These are phyloP conservation scores for Neoscelio sp. DNA, from an alignment of 2,888 invertebrate genomes.

Conservation along the genomic window DNA sequence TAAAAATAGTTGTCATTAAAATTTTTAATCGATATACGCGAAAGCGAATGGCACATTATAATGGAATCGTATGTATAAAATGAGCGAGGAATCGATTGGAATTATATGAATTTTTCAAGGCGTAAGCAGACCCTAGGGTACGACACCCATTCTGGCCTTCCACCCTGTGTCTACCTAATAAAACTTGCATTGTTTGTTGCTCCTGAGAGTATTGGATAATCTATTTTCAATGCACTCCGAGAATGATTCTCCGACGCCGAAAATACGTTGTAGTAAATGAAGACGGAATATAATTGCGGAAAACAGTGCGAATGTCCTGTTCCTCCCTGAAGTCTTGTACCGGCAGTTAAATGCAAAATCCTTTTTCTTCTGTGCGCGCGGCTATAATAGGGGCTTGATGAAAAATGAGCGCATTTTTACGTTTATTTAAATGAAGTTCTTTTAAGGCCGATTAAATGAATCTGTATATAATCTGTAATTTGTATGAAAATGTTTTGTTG, in stretches of 20 bases:
- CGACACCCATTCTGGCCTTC: not conserved
- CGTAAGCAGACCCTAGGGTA: conserved; percentile 35
- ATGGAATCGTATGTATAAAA: conserved; percentile 23
- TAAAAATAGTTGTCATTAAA: conserved; percentile 68
- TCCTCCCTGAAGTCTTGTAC: conserved; percentile 12
- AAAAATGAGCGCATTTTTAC: too few relatives aligned
- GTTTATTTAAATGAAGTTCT: too few relatives aligned
- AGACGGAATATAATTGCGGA: conserved; percentile 28
- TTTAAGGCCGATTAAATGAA: too few relatives aligned
- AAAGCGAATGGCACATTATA: conserved; percentile 31
- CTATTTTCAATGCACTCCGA: conserved; percentile 49
- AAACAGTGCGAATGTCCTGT: conserved; percentile 24
- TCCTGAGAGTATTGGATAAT: conserved; percentile 48
- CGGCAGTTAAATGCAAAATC: conserved; percentile 2
- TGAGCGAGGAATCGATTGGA: conserved; percentile 25
- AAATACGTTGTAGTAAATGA: conserved; percentile 41
- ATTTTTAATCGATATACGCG: conserved; percentile 64
- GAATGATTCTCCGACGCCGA: conserved; percentile 15
- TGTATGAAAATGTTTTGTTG: too few relatives aligned
- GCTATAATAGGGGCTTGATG: too few relatives aligned
- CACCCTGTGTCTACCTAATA: conserved; percentile 38
- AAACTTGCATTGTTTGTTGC: conserved; percentile 59
- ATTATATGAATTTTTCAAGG: conserved; percentile 50
- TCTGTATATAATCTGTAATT: too few relatives aligned
- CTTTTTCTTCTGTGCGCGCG: too few relatives aligned